These are phyloP conservation scores for cat (Felis catus) DNA, from an alignment of 2,113 vertebrate genomes.

Conservation along the genomic window DNA sequence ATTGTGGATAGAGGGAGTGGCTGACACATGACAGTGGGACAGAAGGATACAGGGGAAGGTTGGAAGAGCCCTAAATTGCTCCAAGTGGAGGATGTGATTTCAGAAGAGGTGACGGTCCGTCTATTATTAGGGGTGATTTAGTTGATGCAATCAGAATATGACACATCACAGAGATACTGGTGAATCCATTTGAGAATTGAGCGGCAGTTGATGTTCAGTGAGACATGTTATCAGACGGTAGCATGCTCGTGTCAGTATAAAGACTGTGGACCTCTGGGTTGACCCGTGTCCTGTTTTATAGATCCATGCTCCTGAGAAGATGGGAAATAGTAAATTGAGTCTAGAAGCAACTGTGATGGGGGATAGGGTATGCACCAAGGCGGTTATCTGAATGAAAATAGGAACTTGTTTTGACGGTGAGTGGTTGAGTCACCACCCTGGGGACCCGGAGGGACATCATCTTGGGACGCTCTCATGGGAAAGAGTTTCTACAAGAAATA, in stretches of 20 bases:
- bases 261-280: neutral
- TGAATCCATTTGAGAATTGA: neutral
- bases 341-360: neutral
- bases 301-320: neutral
- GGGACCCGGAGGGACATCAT: neutral
- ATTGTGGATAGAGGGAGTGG: neutral
- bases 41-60: accelerated
- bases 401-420: neutral
- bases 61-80: neutral
- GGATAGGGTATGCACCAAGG: neutral
- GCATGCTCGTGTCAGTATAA: neutral
- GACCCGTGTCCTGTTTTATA: neutral
- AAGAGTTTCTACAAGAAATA: neutral
- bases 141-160: neutral
- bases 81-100: neutral
- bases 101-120: neutral
- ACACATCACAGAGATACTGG: neutral
- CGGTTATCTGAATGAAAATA: neutral
- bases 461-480: neutral
- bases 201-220: neutral
- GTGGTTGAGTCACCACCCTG: neutral
- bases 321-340: neutral
- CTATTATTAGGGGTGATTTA: neutral
- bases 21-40: neutral
- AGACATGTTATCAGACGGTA: neutral